Evolutionary conservation across 2,888 invertebrate genomes (phyloP).

Genomic region (Candidula unifasciata): DNA sequence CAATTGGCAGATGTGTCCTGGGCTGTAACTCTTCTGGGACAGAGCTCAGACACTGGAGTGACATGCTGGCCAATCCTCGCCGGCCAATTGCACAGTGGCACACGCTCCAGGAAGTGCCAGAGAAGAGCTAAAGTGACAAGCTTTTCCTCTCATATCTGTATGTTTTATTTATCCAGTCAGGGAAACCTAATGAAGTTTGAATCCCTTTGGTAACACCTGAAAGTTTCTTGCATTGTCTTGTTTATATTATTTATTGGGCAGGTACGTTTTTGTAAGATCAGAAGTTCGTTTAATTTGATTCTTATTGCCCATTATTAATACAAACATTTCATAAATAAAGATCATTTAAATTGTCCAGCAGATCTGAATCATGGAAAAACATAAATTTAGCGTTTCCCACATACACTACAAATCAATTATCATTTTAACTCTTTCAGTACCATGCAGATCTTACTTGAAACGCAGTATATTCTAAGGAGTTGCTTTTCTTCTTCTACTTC

Average conservation of each 20-base stretch:
- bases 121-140: conserved; percentile 80
- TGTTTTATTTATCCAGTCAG: conserved; percentile 32
- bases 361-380: too few species aligned
- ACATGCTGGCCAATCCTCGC: conserved; percentile 99
- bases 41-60: conserved; percentile 99
- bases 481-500: too few species aligned
- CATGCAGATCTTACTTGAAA: too few species aligned
- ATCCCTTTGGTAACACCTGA: conserved; percentile 16
- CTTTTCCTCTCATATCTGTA: background rate
- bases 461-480: too few species aligned
- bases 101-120: conserved; percentile 96
- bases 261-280: background rate
- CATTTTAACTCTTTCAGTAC: too few species aligned
- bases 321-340: too few species aligned
- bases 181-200: conserved; percentile 10
- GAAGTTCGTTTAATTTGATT: too few species aligned
- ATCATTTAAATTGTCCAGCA: too few species aligned
- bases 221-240: background rate
- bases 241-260: conserved; percentile 1
- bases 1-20: conserved; percentile 94
- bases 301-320: too few species aligned
- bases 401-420: too few species aligned
- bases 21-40: conserved; percentile 99
- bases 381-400: too few species aligned
- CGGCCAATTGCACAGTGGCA: conserved; percentile 99